A percentile compares a stretch with the other conserved stretches of the same genome.
Conservation (phyloP, 2,797 vertebrate genomes). For the Etheostoma perlongum region DNA sequence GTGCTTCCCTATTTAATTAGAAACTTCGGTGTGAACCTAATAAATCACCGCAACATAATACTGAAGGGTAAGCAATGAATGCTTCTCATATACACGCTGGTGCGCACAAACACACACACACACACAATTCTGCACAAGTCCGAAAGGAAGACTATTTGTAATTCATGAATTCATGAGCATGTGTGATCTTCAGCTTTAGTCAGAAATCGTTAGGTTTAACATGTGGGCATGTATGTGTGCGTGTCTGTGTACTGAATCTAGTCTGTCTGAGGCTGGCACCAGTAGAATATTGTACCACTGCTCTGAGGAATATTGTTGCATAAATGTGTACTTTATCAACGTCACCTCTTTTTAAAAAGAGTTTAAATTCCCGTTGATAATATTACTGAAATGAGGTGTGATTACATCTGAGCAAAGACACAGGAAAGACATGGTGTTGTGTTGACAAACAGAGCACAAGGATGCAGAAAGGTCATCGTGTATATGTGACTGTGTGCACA, state of each 20-base stretch:
- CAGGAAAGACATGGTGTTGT: conserved; percentile 30
- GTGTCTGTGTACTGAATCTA: conserved; percentile 24
- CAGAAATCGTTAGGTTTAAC: conserved; percentile 63
- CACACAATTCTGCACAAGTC: conserved; percentile 23
- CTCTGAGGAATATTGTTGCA: background rate
- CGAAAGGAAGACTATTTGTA: conserved; percentile 52
- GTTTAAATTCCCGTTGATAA: conserved; percentile 25
- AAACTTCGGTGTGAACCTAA: conserved; percentile 76
- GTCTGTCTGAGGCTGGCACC: background rate
- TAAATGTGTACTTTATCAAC: conserved; percentile 7
- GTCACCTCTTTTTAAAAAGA: conserved; percentile 31
- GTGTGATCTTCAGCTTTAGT: conserved; percentile 58
- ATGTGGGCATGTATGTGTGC: conserved; percentile 19
- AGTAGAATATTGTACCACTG: conserved; percentile 14
- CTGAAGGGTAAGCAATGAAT: conserved; percentile 67
- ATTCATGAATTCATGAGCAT: conserved; percentile 69
- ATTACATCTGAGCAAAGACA: conserved; percentile 33
- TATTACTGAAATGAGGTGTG: conserved; percentile 24
- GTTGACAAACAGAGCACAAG: conserved; percentile 16
- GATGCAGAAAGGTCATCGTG: conserved; percentile 51
- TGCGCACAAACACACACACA: conserved; percentile 19
- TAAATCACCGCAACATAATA: conserved; percentile 78
- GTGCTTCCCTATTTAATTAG: conserved; percentile 81
- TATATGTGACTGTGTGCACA: conserved; percentile 17
- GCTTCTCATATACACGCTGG: conserved; percentile 29